These are phyloP conservation scores for Trisateles emortualis DNA, from an alignment of 2,888 invertebrate genomes.

Conservation along the genomic window DNA sequence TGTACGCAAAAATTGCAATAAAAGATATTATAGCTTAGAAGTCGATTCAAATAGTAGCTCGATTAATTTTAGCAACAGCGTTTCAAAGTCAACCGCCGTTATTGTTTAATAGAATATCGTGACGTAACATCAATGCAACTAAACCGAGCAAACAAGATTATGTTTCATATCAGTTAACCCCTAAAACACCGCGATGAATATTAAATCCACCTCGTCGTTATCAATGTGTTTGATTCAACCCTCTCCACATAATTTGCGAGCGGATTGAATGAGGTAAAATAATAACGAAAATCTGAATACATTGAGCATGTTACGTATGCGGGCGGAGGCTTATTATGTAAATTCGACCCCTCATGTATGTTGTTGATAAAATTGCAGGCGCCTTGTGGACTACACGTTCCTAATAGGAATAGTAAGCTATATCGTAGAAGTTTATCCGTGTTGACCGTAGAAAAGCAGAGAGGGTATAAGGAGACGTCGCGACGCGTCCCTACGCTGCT, in stretches of 20 bases:
- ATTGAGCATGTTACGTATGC: conserved; percentile 62
- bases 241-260: conserved; percentile 61
- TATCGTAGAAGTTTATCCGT: conserved; percentile 39
- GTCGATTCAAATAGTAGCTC: neutral
- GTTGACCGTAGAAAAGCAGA: conserved; percentile 34
- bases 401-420: conserved; percentile 35
- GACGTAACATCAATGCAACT: conserved; percentile 43
- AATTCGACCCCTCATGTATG: conserved; percentile 74
- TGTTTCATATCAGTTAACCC: conserved; percentile 46
- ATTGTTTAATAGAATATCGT: conserved; percentile 34
- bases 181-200: conserved; percentile 59
- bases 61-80: conserved; percentile 25
- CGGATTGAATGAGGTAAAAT: conserved; percentile 73
- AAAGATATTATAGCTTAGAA: neutral
- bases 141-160: conserved; percentile 51
- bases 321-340: conserved; percentile 74
- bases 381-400: conserved; percentile 44
- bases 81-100: conserved; percentile 12
- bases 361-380: conserved; percentile 74
- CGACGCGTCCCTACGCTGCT: no score
- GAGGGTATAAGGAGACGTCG: neutral
- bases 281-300: conserved; percentile 77
- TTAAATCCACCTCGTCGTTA: conserved; percentile 63
- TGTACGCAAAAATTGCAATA: neutral
- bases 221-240: conserved; percentile 66